These are phyloP conservation scores for Magallana angulata DNA, from an alignment of 1,140 invertebrate species.

Conservation along the genomic window DNA sequence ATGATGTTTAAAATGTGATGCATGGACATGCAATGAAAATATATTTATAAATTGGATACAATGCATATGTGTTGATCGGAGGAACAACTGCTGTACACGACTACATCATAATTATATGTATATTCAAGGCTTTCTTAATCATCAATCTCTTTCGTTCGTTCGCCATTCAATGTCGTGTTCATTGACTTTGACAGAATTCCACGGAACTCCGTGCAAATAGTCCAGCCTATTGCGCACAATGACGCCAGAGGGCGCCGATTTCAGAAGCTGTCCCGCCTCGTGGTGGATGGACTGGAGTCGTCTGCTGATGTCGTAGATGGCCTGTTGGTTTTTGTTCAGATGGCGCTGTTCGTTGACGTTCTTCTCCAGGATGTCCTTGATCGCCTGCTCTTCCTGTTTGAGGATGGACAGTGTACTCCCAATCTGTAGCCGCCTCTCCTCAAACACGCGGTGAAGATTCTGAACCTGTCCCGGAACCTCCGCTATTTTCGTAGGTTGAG, in stretches of 20 bases:
- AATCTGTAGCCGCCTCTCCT: neutral
- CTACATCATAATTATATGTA: no score
- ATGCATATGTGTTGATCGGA: no score
- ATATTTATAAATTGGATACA: no score
- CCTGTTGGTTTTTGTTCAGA: conserved; percentile 37
- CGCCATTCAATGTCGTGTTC: no score
- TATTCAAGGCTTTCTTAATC: no score
- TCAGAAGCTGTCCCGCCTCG: conserved; percentile 37
- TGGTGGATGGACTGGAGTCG: conserved; percentile 32
- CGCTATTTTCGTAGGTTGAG: neutral
- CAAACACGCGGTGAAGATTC: conserved; percentile 20
- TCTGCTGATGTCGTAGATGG: conserved; percentile 39
- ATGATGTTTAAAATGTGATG: no score
- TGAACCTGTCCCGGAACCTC: conserved; percentile 20
- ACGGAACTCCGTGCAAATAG: conserved; percentile 25
- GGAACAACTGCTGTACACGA: no score
- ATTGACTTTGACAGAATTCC: neutral
- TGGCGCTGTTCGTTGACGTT: conserved; percentile 34
- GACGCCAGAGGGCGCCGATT: neutral
- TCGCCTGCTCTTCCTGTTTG: conserved; percentile 30
- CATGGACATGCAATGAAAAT: no score
- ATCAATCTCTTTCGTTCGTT: no score
- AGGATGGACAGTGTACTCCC: neutral
- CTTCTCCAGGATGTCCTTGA: conserved; percentile 29
- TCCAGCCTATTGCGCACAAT: conserved; percentile 22